A percentile compares a stretch with the other conserved stretches of the same genome.
phyloP scores from a whole-genome alignment of 2,888 invertebrate species.

The Diabrotica balteata region DNA sequence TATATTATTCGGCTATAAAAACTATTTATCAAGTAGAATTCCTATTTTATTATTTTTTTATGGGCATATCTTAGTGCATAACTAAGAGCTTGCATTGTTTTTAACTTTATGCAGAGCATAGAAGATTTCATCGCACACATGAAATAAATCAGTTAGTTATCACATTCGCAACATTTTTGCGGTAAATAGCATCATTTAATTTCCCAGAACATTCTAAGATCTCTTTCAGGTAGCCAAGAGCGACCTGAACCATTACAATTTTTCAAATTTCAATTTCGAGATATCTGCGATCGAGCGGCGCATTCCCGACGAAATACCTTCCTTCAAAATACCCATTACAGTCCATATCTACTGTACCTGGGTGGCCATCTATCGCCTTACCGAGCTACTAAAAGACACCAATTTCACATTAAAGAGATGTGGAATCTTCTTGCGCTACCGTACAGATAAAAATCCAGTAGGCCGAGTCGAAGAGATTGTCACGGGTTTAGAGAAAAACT shows the following conservation, averaged over 20 bases:
- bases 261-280: conserved; percentile 24
- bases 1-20: too few relatives aligned
- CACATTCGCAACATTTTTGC: too few relatives aligned
- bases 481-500: conserved; percentile 22
- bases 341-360: conserved; percentile 38
- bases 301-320: conserved; percentile 20
- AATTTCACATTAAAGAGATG: conserved; percentile 57
- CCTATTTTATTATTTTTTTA: too few relatives aligned
- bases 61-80: too few relatives aligned
- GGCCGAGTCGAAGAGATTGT: conserved; percentile 40
- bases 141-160: too few relatives aligned
- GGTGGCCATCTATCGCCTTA: conserved; percentile 58
- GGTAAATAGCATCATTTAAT: neutral
- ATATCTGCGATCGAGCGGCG: conserved; percentile 15
- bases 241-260: conserved; percentile 15
- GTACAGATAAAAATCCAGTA: conserved; percentile 56
- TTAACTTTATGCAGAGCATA: too few relatives aligned
- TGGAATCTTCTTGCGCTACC: conserved; percentile 57
- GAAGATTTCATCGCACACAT: neutral
- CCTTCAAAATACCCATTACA: conserved; percentile 21
- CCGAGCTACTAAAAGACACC: conserved; percentile 54
- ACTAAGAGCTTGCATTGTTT: too few relatives aligned
- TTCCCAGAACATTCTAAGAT: neutral
- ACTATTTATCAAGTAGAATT: too few relatives aligned
- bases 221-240: conserved; percentile 3